Evolutionary conservation across 1,140 invertebrate species (phyloP).

Genomic region (Thalassaphorura encarpata): DNA sequence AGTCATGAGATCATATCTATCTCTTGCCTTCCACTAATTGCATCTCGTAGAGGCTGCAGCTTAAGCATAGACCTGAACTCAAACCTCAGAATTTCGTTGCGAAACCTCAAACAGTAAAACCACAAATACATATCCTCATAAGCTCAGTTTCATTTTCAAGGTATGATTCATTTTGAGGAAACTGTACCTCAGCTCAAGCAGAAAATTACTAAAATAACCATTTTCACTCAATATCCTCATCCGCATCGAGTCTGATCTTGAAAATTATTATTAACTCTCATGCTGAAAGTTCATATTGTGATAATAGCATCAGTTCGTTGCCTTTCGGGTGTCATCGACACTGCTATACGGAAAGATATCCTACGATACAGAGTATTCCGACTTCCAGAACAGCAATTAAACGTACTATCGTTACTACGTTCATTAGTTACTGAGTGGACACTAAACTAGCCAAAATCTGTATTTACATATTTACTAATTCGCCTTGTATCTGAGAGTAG

Average conservation of each 20-base stretch:
- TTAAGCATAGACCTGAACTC: background rate
- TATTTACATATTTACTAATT: too few species aligned
- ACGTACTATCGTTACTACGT: too few species aligned
- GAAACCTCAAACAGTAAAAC: background rate
- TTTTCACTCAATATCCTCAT: background rate
- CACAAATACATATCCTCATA: background rate
- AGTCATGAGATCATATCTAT: background rate
- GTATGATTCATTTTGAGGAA: background rate
- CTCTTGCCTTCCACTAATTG: background rate
- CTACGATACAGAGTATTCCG: too few species aligned
- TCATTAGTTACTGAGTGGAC: too few species aligned
- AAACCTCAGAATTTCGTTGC: background rate
- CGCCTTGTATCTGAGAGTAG: too few species aligned
- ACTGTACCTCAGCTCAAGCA: background rate
- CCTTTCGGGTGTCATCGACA: too few species aligned
- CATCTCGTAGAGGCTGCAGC: too few species aligned
- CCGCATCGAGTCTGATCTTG: background rate
- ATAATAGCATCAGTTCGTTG: too few species aligned
- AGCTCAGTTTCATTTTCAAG: background rate
- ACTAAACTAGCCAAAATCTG: too few species aligned
- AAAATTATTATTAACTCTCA: background rate
- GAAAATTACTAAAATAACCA: background rate
- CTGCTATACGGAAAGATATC: too few species aligned
- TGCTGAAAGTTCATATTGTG: background rate
- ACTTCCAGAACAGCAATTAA: too few species aligned